phyloP scores from a whole-genome alignment of 2,888 invertebrate species.

The Trachelus stipa region DNA sequence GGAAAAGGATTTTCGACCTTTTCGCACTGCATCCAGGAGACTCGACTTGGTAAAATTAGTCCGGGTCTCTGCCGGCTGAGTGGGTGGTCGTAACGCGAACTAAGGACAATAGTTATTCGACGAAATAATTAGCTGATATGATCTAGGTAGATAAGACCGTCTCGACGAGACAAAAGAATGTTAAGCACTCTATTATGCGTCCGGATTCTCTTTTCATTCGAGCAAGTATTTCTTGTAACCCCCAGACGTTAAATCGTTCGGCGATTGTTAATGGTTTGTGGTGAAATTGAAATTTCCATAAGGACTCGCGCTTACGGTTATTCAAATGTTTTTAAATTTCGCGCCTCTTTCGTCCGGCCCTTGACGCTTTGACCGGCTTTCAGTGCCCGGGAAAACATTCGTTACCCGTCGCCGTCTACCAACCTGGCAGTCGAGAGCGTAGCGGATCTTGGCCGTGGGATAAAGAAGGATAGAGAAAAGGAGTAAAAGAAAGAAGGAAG shows the following conservation, averaged over 20 bases:
- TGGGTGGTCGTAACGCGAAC: not conserved
- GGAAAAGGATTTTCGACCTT: slow-evolving; percentile 38
- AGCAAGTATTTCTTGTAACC: slow-evolving; percentile 43
- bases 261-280: not conserved
- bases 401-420: not conserved
- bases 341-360: not conserved
- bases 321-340: not conserved
- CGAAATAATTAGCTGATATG: slow-evolving; percentile 52
- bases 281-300: not conserved
- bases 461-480: not conserved
- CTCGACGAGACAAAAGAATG: slow-evolving; percentile 49
- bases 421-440: not conserved
- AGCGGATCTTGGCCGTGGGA: not conserved
- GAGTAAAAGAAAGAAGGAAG: not conserved
- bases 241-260: slow-evolving; percentile 33
- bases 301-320: not conserved
- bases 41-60: not conserved
- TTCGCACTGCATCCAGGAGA: slow-evolving; percentile 26
- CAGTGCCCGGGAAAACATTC: not conserved
- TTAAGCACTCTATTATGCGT: slow-evolving; percentile 46
- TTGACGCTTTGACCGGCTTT: not conserved
- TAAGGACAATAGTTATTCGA: slow-evolving; percentile 45
- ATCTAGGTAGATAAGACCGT: slow-evolving; percentile 44
- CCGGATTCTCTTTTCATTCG: slow-evolving; percentile 33
- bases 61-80: not conserved